These are phyloP conservation scores for Sarcophaga peregrina DNA, from an alignment of 1,140 invertebrate genomes.

Conservation along the genomic window DNA sequence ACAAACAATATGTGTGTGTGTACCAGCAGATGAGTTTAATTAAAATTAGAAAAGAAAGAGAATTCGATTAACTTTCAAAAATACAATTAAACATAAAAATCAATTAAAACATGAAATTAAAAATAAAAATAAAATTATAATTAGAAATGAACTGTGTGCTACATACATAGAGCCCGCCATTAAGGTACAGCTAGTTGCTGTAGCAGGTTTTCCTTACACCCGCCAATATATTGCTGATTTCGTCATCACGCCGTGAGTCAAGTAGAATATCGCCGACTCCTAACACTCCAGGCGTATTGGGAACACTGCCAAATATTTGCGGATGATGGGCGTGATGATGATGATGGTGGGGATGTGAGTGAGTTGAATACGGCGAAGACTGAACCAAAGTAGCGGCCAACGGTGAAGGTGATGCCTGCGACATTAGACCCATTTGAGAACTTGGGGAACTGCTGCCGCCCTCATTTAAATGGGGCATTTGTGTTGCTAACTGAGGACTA, in stretches of 20 bases:
- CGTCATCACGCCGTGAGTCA: slow-evolving; percentile 75
- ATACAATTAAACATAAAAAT: background rate
- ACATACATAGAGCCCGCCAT: background rate
- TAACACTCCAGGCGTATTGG: slow-evolving; percentile 53
- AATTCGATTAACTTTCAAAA: background rate
- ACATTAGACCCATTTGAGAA: slow-evolving; percentile 9
- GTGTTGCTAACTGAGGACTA: slow-evolving; percentile 19
- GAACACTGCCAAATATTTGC: slow-evolving; percentile 49
- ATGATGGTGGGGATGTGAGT: slow-evolving; percentile 43
- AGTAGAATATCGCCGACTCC: slow-evolving; percentile 50
- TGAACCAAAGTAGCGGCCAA: slow-evolving; percentile 59
- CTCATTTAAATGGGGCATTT: slow-evolving; percentile 24
- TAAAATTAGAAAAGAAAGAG: background rate
- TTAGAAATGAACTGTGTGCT: background rate
- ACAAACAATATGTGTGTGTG: too few relatives aligned
- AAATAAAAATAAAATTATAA: background rate
- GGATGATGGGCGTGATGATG: slow-evolving; percentile 37
- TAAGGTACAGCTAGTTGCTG: slow-evolving; percentile 73
- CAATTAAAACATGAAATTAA: background rate
- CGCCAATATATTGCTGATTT: slow-evolving; percentile 86
- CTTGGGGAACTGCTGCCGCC: slow-evolving; percentile 1
- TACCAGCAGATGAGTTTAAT: background rate
- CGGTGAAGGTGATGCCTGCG: slow-evolving; percentile 37
- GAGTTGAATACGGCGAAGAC: slow-evolving; percentile 50
- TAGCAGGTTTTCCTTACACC: slow-evolving; percentile 88